phyloP scores from a whole-genome alignment of 1,140 invertebrate species.

The Bemisia tabaci region DNA sequence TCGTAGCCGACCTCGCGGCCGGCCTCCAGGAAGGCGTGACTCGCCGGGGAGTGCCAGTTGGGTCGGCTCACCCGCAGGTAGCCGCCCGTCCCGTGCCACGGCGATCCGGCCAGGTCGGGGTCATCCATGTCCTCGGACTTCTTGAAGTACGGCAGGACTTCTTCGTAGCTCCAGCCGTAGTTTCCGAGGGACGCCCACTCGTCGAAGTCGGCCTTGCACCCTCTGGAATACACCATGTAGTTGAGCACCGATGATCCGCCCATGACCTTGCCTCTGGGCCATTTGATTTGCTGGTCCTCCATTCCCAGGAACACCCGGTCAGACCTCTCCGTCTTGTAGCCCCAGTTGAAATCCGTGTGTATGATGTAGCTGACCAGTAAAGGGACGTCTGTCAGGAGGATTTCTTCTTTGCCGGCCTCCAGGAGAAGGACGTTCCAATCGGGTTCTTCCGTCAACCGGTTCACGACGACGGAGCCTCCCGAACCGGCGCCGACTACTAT shows the following conservation, averaged over 20 bases:
- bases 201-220: constrained; percentile 41
- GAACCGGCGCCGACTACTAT: constrained; percentile 37
- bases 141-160: constrained; percentile 38
- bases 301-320: neutral
- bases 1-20: constrained; percentile 39
- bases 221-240: constrained; percentile 46
- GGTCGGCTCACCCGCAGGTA: constrained; percentile 51
- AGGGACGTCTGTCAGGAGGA: constrained; percentile 22
- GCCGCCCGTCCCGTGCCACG: constrained; percentile 39
- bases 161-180: constrained; percentile 39
- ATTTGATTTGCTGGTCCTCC: neutral
- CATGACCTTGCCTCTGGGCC: constrained; percentile 34
- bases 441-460: constrained; percentile 35
- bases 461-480: constrained; percentile 40
- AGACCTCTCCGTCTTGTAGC: constrained; percentile 40
- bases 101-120: neutral
- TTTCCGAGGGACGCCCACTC: constrained; percentile 36
- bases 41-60: constrained; percentile 43
- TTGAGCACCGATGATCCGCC: constrained; percentile 51
- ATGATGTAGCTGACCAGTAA: constrained; percentile 11
- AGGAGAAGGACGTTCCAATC: constrained; percentile 34
- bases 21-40: constrained; percentile 36
- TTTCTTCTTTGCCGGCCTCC: constrained; percentile 48
- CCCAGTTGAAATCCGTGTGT: constrained; percentile 34
- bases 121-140: constrained; percentile 31